Base-by-base conservation (phyloP, 2,113 vertebrate species). In the Agelaius phoeniceus region DNA sequence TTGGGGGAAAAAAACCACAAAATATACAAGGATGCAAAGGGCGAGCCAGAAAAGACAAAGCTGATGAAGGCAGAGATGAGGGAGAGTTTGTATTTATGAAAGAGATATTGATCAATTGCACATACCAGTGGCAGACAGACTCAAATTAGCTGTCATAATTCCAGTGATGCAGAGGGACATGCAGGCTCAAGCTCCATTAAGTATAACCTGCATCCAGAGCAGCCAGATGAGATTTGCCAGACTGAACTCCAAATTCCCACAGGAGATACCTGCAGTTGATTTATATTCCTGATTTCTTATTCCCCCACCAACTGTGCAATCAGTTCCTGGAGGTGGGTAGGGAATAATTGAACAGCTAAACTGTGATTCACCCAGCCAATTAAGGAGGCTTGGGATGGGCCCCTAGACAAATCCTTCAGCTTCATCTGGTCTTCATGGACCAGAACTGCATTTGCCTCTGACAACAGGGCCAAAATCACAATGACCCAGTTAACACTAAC, bases 361-460 rank as follows among this genome's bases (percentile, higher is more conserved):
- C 96, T 96, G 94, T 96, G 96, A 95, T 96, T 94, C 96, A 96
- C 90, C 72, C 92, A 81, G 83, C 20, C 92, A 96, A 95, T 93
- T 94, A 95, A 81, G 65, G 73, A 96, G 76, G 23, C 88, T 81
- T 72, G 41, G 73, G 85, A 90, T 65, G 18, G 31, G 69, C 20
- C 65, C 20, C 26, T 48, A 71, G 26, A 92, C 21, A 86, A 81
- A 80, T 37, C 65, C 72, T 89, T 66, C 51, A 63, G 59, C 55
- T 86, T 88, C 79, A 69, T 39, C 43, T 15, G 12, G n/a, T 51
- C 41, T 86, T 93, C 52, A 52, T 58, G 54, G 37, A 24, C n/a
- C 66, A 89, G 54, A 90, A 76, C 24, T 31, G 61, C 23, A 41
- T 68, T 65, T 41, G 74, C 26, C 37, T 88, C 57, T 43, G 31